phyloP scores from a whole-genome alignment of 2,797 vertebrate genomes.

The Anas acuta region DNA sequence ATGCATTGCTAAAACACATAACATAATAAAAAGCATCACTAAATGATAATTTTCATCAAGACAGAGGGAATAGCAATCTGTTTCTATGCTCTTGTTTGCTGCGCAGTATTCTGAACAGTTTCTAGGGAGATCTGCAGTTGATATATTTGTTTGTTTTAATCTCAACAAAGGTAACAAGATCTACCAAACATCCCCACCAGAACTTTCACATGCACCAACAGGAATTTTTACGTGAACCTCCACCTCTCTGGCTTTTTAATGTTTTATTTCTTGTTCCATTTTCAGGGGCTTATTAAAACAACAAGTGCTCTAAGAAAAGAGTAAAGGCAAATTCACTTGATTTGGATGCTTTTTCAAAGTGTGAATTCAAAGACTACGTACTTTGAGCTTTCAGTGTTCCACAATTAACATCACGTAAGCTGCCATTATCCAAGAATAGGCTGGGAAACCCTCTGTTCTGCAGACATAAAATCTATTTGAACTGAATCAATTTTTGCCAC shows the following conservation, averaged over 20 bases:
- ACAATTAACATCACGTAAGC: neutral
- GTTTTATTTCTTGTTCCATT: neutral
- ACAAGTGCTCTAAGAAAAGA: neutral
- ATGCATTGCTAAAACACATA: neutral
- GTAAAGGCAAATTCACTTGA: neutral
- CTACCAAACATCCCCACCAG: neutral
- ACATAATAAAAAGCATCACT: neutral
- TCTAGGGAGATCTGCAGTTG: neutral
- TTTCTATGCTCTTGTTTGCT: neutral
- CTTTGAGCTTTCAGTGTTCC: neutral
- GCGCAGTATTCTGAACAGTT: neutral
- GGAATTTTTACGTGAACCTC: neutral
- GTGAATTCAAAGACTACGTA: neutral
- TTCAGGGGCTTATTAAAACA: neutral
- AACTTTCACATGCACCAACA: neutral
- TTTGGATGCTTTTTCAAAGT: neutral
- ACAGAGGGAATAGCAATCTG: neutral
- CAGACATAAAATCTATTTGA: neutral
- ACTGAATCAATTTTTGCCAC: neutral
- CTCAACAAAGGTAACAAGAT: neutral
- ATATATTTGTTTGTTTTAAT: neutral
- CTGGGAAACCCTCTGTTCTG: neutral
- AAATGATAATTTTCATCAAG: neutral
- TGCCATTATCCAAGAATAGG: neutral
- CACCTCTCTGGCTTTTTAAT: neutral